phyloP scores from a whole-genome alignment of 2,888 invertebrate species.

The Spatulosminthurus flaviceps region DNA sequence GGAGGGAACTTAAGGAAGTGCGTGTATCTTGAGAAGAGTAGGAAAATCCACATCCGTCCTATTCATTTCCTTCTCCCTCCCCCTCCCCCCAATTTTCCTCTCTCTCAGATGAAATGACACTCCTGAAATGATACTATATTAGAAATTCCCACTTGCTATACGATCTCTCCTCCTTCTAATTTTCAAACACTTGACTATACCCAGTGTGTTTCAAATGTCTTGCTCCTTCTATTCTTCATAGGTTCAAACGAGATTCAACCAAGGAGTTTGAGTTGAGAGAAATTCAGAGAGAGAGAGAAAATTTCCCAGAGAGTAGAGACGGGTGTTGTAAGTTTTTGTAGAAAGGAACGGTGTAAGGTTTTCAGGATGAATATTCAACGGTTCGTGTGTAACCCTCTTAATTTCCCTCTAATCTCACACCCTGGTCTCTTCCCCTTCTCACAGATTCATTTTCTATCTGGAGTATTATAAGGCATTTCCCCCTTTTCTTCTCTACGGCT shows the following conservation, averaged over 20 bases:
- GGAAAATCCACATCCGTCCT: conserved; percentile 30
- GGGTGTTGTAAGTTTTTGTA: not conserved
- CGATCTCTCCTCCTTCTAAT: conserved; percentile 7
- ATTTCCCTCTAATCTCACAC: conserved; percentile 47
- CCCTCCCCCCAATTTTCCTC: not conserved
- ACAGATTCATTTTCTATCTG: conserved; percentile 13
- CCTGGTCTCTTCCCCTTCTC: conserved; percentile 19
- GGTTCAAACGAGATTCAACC: not conserved
- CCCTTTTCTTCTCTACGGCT: not conserved
- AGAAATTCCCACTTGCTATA: not conserved
- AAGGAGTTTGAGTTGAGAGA: not conserved
- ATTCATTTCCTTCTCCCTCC: conserved; percentile 24
- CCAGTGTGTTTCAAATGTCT: not conserved
- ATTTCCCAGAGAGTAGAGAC: not conserved
- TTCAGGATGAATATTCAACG: conserved; percentile 44
- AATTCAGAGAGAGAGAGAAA: not conserved
- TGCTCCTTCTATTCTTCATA: too few relatives aligned
- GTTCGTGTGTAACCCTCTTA: conserved; percentile 44
- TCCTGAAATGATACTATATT: not conserved
- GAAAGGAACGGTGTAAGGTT: not conserved
- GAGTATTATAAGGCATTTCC: too few relatives aligned
- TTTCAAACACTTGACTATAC: conserved; percentile 3
- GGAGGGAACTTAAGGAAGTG: conserved; percentile 15
- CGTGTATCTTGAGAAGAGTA: not conserved
- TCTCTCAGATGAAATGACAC: not conserved